Base-by-base conservation (phyloP, 2,888 invertebrate genomes). In the Leptinotarsa rubiginosa region DNA sequence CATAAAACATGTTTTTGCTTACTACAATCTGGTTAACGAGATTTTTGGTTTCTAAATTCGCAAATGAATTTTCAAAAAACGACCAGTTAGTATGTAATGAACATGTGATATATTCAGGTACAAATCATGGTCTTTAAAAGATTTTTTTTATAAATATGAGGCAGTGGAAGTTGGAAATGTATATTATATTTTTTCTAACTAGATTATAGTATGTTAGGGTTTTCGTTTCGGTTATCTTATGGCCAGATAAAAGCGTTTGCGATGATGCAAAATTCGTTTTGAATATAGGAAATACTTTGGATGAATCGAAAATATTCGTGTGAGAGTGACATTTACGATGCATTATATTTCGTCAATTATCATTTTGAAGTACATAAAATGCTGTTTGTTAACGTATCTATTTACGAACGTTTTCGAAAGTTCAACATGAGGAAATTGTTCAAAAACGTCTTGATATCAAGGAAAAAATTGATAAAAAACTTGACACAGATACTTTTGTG, bases 151-250 rank as follows among this genome's bases (percentile, higher is more conserved):
- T 69, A 47, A 50, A 68, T 71, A 72, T 56, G 49, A 77, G 69
- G 75, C 76, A 76, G 77, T 79, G 77, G 76, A 79, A 77, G 76
- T 79, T 75, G 79, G 79, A 79, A 76, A 74, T 73, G 70, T 72
- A 71, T 75, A 76, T 69, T 75, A 76, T 76, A 71, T 77, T 77
- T 75, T 77, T 77, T 69, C 69, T 75, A 75, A 75, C 75, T 68
- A 75, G 71, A 71, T 72, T 71, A 68, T 13, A n/a, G 52, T 68
- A 56, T 54, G 54, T 54, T 56, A 68, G 54, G 68, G 68, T 41
- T 56, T 67, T 50, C 56, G n/a, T 66, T 54, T n/a, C 54, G 31
- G 25, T 69, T 73, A n/a, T 52, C 25, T 70, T 64, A 18, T 68
- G 72, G 66, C 47, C 47, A 66, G 67, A 10, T 41, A 10, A 41